Evolutionary conservation across 2,888 invertebrate species (phyloP), one percentile per base, ranked within the genome.

Genomic region (Chaetogeoica ovagalla): DNA sequence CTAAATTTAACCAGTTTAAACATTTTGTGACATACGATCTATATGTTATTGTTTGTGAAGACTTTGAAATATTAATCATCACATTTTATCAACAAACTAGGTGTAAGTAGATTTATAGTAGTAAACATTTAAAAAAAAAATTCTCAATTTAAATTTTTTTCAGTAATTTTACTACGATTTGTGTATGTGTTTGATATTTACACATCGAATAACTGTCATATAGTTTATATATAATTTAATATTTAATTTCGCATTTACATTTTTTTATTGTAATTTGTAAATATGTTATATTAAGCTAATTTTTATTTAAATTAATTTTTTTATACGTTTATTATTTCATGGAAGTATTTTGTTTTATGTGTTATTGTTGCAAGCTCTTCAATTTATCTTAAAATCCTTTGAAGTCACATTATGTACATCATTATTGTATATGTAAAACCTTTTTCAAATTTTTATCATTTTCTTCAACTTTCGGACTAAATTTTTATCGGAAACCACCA

Each of bases 211-310:
- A 74, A 11, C 37, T 65, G 55, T 57, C 37, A 37, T 55, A 37
- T 52, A 55, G 19, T 63, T 52, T 63, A 13, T 63, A 21, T 63
- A 37, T 52, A n/a, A 63, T 63, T n/a, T 19, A n/a, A 62, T 63
- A 37, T 74, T 74, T 65, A 17, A 55, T 37, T 63, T 52, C 30
- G 62, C 48, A 52, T 73, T 74, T 57, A 74, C 48, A 55, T 48
- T 72, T 52, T 60, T 52, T 65, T 74, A 52, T 6, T 74, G 8
- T 57, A 70, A 30, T 19, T 65, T 70, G 39, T 39, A 21, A n/a
- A 30, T 55, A 60, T 72, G 21, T 17, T 63, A 21, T 23, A 30
- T 9, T 70, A 21, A 17, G n/a, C 7, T 73, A 21, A 30, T 17
- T 3, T 17, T 57, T n/a, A 11, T 60, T 60, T 63, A 21, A 63